Evolutionary conservation across 1,140 invertebrate species (phyloP), one percentile per base, ranked within the genome.

Genomic region (Trinorchestia longiramus): DNA sequence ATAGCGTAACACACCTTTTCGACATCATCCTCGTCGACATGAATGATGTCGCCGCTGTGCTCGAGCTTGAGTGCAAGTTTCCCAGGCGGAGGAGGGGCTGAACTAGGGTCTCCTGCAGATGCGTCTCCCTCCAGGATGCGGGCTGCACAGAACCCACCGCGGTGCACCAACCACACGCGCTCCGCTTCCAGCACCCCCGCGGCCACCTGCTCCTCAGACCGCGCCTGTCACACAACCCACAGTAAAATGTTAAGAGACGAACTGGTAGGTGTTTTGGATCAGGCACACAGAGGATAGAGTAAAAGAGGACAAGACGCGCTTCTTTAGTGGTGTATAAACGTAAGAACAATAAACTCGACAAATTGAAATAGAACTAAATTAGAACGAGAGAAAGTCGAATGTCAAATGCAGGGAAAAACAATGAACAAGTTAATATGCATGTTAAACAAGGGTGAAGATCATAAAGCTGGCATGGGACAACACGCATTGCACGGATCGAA

Each of bases 21-120:
- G 95, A 99, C 98, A 97, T 99, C 99, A 97, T 99, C 99, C 97
- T 99, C 99, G 97, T 99, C 99, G 17, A 99, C 99, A 87, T 98
- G 98, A 43, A 99, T 97, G 41, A 98, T 97, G 97, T 99, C 98
- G 0, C 98, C 98, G 96, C 98, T 98, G 95, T 98, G 98, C 96
- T 98, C 98, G 42, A 99, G 97, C n/a, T 98, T 98, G 19, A 99
- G 98, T 91, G 97, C 98, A 17, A 98, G 97, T 97, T 98, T 98
- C 43, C 98, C 98, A 43, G 98, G 98, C 87, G 97, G 97, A 97
- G 96, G 96, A 0, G 95, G 41, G 91, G 96, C 96, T 95, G 95
- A 96, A 11, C 17, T n/a, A 11, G 88, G 41, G 88, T 91, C 88
- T 62, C 97, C 97, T 97, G 97, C 97, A 97, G 95, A 45, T 57